Conservation (phyloP, 2,797 vertebrate species). For the Cuniculus paca region DNA sequence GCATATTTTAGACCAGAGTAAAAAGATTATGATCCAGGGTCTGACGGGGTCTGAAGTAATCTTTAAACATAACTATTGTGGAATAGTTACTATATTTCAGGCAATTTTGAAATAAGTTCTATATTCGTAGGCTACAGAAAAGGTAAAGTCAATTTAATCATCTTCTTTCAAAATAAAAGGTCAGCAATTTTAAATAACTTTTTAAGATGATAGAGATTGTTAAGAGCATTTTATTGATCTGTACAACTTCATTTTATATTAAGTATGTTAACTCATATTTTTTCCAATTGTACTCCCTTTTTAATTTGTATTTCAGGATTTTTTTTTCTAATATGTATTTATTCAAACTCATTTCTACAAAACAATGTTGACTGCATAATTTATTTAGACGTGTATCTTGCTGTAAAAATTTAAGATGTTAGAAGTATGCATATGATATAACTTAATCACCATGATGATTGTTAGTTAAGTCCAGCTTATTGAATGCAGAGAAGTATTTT, state of each 20-base stretch:
- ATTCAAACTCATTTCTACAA: slow-evolving; percentile 10
- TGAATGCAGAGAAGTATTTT: neutral
- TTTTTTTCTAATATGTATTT: neutral
- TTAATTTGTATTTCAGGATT: neutral
- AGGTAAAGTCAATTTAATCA: neutral
- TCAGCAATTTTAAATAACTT: neutral
- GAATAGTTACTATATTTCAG: neutral
- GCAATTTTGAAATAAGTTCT: neutral
- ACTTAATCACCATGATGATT: neutral
- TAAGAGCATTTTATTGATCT: neutral
- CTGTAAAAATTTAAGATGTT: neutral
- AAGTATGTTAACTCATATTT: neutral
- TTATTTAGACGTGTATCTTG: slow-evolving; percentile 21
- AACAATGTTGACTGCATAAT: neutral
- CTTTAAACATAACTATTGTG: neutral
- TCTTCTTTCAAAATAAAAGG: neutral
- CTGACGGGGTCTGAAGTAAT: neutral
- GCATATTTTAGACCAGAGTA: neutral
- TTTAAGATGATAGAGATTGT: neutral
- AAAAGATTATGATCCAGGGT: neutral
- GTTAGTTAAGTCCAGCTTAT: neutral
- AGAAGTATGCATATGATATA: neutral
- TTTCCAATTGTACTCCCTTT: neutral
- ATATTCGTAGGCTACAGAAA: neutral
- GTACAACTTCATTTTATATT: neutral